These are phyloP conservation scores for Rhamphomyia laevipes DNA, from an alignment of 2,888 invertebrate species.

Conservation along the genomic window DNA sequence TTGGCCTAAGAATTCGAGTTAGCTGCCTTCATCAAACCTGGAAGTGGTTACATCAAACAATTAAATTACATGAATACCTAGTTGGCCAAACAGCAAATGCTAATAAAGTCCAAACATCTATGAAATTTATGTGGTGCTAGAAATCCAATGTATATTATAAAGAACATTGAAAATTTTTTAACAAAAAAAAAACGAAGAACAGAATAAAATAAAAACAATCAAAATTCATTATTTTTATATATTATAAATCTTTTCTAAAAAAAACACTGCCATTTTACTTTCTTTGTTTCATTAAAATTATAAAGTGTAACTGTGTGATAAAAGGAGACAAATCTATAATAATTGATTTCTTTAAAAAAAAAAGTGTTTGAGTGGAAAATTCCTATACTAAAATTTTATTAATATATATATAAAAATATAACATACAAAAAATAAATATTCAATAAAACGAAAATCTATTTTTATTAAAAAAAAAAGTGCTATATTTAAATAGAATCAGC, in stretches of 20 bases:
- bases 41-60: conserved; percentile 91
- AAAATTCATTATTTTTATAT: conserved; percentile 12
- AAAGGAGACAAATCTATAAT: too few species aligned
- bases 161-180: conserved; percentile 27
- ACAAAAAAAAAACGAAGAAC: conserved; percentile 1
- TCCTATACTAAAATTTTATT: neutral
- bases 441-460: too few species aligned
- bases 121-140: neutral
- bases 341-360: too few species aligned
- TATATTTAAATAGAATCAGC: too few species aligned
- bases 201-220: neutral
- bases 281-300: too few species aligned
- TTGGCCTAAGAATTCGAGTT: conserved; percentile 81
- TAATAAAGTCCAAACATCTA: neutral
- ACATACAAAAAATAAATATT: too few species aligned
- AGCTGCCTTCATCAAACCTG: conserved; percentile 80
- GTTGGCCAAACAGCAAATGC: neutral
- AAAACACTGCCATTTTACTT: too few species aligned
- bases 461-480: too few species aligned
- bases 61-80: conserved; percentile 75
- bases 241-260: too few species aligned
- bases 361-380: conserved; percentile 5
- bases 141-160: conserved; percentile 27
- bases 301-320: too few species aligned
- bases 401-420: too few species aligned